These are phyloP conservation scores for Octopus bimaculoides DNA, from an alignment of 1,140 invertebrate species.

Conservation along the genomic window DNA sequence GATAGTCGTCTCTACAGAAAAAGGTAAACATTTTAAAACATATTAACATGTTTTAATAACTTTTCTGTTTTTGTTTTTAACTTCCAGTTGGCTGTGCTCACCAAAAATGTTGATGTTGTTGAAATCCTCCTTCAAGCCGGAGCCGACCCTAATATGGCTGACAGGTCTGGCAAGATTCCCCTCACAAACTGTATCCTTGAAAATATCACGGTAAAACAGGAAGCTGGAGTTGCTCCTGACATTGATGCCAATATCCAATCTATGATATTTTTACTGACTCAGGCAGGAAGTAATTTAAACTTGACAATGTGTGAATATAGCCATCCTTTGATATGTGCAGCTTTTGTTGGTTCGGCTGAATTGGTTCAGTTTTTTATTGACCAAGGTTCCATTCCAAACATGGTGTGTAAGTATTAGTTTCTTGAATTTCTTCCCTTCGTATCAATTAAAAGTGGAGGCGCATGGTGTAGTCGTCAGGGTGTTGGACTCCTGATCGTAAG, in stretches of 20 bases:
- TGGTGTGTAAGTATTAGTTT: background rate
- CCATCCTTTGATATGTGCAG: slow-evolving; percentile 28
- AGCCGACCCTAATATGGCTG: slow-evolving; percentile 23
- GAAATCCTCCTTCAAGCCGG: slow-evolving; percentile 29
- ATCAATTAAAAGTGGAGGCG: no score
- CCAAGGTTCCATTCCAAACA: slow-evolving; percentile 28
- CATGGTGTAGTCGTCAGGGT: no score
- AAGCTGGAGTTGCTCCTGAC: background rate
- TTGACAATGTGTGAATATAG: slow-evolving; percentile 25
- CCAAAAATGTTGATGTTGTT: slow-evolving; percentile 23
- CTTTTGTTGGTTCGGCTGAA: slow-evolving; percentile 15
- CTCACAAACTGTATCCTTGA: slow-evolving; percentile 34
- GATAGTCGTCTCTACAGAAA: no score
- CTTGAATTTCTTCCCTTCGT: no score
- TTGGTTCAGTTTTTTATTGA: slow-evolving; percentile 30
- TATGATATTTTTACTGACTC: slow-evolving; percentile 29
- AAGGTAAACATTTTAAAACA: no score
- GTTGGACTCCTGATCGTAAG: no score
- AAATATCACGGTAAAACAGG: slow-evolving; percentile 13
- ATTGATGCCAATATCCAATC: slow-evolving; percentile 27
- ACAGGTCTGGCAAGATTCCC: slow-evolving; percentile 22
- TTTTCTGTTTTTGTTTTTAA: background rate
- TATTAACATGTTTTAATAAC: no score
- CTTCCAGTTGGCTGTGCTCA: slow-evolving; percentile 27
- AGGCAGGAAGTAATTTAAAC: slow-evolving; percentile 28